Evolutionary conservation across 2,113 vertebrate species (phyloP), one percentile per base, ranked within the genome.

Genomic region (Amia ocellicauda): DNA sequence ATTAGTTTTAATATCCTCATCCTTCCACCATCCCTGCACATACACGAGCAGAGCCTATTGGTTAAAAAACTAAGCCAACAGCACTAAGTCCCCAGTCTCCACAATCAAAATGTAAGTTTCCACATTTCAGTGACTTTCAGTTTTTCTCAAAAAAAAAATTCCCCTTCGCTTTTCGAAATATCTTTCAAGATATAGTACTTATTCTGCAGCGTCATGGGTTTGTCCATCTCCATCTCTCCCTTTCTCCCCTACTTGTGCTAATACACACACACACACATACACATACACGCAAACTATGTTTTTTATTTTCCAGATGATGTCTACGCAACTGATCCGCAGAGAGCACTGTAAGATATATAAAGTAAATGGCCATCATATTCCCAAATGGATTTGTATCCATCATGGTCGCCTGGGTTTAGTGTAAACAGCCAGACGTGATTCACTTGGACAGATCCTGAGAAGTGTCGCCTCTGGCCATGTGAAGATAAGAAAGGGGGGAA

Each of bases 281-380:
- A 23, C 61, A 45, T 36, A 52, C 51, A 61, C 61, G 41, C 27
- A 43, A 23, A 14, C 9, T 11, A 16, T 9, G 2, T 9, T 20
- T 7, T 31, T 26, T 9, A 16, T 41, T 17, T 24, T 83, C 72
- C 78, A 63, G 78, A 74, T 78, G 75, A 66, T 54, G 71, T 64
- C 74, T 67, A 42, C 41, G 66, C 55, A 20, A 80, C 70, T 81
- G 77, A 82, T 82, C 73, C 64, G 73, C 66, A 62, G 53, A 56
- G 62, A 74, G 59, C 36, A 20, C 63, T 29, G 50, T 67, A 70
- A 61, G 53, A 63, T 54, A 66, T n/a, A n/a, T n/a, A 68, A 70
- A 79, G 69, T 72, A 76, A 85, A 77, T 80, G 70, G 72, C 73
- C 72, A 77, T 78, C 73, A 76, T 62, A 57, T 20, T 28, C 72